Conservation (phyloP, 2,888 invertebrate species). For the Gymnocheta viridis region DNA sequence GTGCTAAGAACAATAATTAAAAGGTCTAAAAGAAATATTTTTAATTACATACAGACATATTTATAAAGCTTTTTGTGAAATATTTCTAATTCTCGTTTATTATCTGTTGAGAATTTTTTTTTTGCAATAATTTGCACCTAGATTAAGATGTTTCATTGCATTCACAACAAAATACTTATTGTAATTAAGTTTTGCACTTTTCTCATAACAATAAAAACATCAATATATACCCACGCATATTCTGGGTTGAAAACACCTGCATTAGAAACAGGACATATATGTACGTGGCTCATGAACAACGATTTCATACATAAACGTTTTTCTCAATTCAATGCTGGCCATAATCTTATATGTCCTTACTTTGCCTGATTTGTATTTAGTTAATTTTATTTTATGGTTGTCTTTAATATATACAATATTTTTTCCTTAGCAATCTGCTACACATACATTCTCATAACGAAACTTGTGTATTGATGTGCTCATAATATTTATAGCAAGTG, state of each 20-base stretch:
- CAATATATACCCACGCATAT: not conserved
- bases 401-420: slow-evolving; percentile 38
- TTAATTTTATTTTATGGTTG: slow-evolving; percentile 60
- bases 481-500: slow-evolving; percentile 52
- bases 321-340: not conserved
- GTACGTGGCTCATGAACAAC: slow-evolving; percentile 37
- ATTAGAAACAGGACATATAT: slow-evolving; percentile 33
- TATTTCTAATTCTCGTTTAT: no score
- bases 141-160: not conserved
- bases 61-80: no score
- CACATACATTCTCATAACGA: not conserved
- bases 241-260: not conserved
- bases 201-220: not conserved
- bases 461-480: not conserved
- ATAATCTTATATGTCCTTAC: slow-evolving; percentile 1
- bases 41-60: no score
- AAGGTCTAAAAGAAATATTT: no score
- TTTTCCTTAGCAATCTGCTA: not conserved
- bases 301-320: not conserved
- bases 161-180: not conserved
- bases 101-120: no score
- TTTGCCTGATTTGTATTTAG: slow-evolving; percentile 46
- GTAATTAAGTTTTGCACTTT: slow-evolving; percentile 36
- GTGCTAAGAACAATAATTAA: not conserved
- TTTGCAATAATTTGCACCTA: no score